Base-by-base conservation (phyloP, 2,113 vertebrate species). In the Ceyx cyanopectus region DNA sequence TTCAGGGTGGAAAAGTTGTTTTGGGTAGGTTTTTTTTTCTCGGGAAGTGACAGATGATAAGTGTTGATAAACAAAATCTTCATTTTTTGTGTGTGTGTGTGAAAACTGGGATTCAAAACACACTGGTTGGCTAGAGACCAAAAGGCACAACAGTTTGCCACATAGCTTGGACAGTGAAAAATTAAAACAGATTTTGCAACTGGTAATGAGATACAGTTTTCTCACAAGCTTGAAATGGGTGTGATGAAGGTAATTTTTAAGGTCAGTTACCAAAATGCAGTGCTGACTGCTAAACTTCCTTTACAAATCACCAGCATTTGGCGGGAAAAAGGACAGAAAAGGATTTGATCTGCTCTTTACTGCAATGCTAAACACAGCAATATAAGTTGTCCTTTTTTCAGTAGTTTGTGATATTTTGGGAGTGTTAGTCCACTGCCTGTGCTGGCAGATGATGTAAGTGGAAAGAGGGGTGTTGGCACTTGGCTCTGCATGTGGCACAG, bases 21-120 rank as follows among this genome's bases (percentile, higher is more conserved):
- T 87, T 72, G 43, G n/a, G 37, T 80, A 84, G 53, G 45, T 76
- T 81, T 93, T 79, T 82, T 82, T 83, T 82, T 85, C 46, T 74
- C 30, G 68, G 70, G 50, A 77, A 84, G n/a, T 29, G 37, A 65
- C 50, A 81, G 84, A 56, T 81, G 32, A 90, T 51, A 67, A 67
- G 10, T 18, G 29, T 30, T 66, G 75, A 88, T 80, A 86, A 0
- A 40, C 7, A 75, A 90, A 92, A 94, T 79, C 45, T 32, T 69
- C 14, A 12, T 50, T 73, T 86, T 60, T 60, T 45, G 30, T 21
- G 37, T 10, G 37, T n/a, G 11, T 51, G 29, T 51, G 48, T 12
- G 15, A 41, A 54, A 62, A 45, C 23, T 53, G 58, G 40, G 40
- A 93, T 93, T 90, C 73, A 65, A 74, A 90, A 45, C 24, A 54